Base-by-base conservation (phyloP, 2,797 vertebrate species). In the Toxotes lorentzi region DNA sequence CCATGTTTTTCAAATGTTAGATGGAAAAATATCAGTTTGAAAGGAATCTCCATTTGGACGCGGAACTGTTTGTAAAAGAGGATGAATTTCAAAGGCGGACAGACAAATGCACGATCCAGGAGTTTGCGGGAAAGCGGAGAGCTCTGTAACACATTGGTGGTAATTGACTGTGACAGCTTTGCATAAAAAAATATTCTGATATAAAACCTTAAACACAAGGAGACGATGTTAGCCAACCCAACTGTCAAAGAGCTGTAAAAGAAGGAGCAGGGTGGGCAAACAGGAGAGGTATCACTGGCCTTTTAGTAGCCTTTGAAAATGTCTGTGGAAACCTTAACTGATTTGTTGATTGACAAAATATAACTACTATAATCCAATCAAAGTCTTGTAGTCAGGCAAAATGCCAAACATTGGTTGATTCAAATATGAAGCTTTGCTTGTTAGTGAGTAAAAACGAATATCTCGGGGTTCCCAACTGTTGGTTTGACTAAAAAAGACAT, bases 81-180 rank as follows among this genome's bases (percentile, higher is more conserved):
- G 43, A 8, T 14, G 57, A 45, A 40, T 61, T 66, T 68, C 50
- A 72, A 65, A 66, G 10, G 12, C 34, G 30, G 47, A 70, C 40
- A 30, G 79, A 50, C 41, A 13, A 41, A 70, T 41, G 32, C n/a
- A 1, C 1, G 19, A 38, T 69, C 50, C 63, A 47, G 21, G 63
- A 35, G 69, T 72, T 63, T 58, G 73, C 17, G 73, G 68, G 64
- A 53, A 76, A 30, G 48, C n/a, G 7, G 48, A 27, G 8, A 27
- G 69, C 19, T 64, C 70, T 53, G 69, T 2, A 8, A 5, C 23
- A 30, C 9, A 0, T 50, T 24, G 24, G n/a, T 5, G 5, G 2
- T 72, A 58, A 81, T 30, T 12, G 23, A 34, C 43, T 75, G 30
- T 70, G 78, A 81, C 81, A 72, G 38, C 57, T 73, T 68, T 23